Evolutionary conservation across 2,113 vertebrate species (phyloP).

Genomic region (Phalacrocorax brasilianus): DNA sequence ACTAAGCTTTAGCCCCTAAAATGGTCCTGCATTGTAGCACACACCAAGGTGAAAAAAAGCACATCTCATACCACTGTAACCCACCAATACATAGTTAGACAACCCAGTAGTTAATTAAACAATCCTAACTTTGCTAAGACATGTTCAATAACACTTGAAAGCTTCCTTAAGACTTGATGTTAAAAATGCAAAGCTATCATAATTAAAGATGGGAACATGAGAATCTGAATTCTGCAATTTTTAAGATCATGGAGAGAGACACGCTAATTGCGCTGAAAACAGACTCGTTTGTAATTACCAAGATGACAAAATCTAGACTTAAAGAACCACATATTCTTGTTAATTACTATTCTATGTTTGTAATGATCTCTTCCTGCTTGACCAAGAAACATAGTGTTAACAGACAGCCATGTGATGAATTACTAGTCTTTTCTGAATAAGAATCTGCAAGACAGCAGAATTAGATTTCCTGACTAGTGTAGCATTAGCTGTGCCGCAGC

Average conservation of each 20-base stretch:
- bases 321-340: background rate
- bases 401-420: background rate
- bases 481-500: background rate
- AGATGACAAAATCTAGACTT: background rate
- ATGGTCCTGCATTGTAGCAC: background rate
- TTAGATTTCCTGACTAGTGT: background rate
- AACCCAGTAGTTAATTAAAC: background rate
- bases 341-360: background rate
- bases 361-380: background rate
- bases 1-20: background rate
- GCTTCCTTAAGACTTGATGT: background rate
- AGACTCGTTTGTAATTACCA: background rate
- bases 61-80: background rate
- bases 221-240: background rate
- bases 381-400: background rate
- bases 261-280: background rate
- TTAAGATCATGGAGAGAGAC: background rate
- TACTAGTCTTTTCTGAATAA: background rate
- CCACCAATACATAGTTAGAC: background rate
- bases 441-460: background rate
- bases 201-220: background rate
- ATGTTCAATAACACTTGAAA: background rate
- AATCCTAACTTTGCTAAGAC: background rate
- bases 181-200: background rate
- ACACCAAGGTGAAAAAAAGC: background rate